Percentiles rank a stretch among this genome's conserved stretches.
phyloP scores from a whole-genome alignment of 2,888 invertebrate genomes.

The Cecidostiba fungosa region DNA sequence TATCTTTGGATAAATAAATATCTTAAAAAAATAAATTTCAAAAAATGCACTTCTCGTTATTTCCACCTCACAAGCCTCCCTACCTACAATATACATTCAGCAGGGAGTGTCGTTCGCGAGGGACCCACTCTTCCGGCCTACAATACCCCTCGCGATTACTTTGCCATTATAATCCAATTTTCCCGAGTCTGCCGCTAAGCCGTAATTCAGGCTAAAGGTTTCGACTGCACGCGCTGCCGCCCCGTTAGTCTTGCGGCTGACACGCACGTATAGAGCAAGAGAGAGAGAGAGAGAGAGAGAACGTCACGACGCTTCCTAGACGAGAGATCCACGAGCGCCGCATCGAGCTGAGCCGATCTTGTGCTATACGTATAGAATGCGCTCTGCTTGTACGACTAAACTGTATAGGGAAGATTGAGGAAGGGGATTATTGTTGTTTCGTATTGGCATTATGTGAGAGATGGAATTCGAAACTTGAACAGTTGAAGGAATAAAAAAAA shows the following conservation, averaged over 20 bases:
- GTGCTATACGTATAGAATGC: no score
- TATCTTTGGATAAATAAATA: not conserved
- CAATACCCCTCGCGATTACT: slow-evolving; percentile 19
- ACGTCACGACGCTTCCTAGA: not conserved
- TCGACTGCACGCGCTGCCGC: slow-evolving; percentile 4
- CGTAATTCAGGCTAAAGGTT: slow-evolving; percentile 5
- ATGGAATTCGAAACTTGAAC: no score
- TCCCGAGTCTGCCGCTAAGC: slow-evolving; percentile 16
- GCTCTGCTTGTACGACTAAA: no score
- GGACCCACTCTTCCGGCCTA: not conserved
- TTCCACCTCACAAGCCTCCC: not conserved
- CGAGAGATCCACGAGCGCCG: not conserved
- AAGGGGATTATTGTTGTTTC: not conserved
- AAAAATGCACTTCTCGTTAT: not conserved
- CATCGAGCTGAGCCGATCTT: not conserved
- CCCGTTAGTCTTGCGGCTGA: not conserved
- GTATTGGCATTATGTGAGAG: no score
- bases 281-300: not conserved
- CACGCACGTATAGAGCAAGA: not conserved
- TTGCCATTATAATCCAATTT: slow-evolving; percentile 52
- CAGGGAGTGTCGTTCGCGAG: slow-evolving; percentile 12
- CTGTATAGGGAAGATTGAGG: no score
- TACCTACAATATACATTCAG: not conserved
- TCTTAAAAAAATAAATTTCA: not conserved
- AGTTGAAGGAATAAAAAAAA: no score